Evolutionary conservation across 2,113 vertebrate genomes (phyloP).

Genomic region (Lycocorax pyrrhopterus): DNA sequence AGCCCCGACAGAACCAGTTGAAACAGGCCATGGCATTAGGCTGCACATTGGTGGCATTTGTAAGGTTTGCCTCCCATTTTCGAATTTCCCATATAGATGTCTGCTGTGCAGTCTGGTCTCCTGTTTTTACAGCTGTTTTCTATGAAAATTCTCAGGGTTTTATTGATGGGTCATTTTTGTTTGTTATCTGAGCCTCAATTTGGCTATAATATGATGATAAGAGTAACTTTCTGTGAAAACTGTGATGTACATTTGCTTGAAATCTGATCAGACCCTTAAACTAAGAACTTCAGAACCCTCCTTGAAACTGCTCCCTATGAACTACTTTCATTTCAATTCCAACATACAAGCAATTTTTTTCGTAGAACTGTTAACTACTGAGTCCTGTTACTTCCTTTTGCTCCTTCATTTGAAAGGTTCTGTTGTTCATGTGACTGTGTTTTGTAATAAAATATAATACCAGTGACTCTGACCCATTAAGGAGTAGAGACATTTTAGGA

Average conservation of each 20-base stretch:
- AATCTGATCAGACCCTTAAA: not conserved
- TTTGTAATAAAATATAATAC: not conserved
- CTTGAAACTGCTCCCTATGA: not conserved
- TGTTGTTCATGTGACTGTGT: not conserved
- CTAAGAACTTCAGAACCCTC: not conserved
- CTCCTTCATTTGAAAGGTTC: not conserved
- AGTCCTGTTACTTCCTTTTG: not conserved
- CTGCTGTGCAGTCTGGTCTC: not conserved
- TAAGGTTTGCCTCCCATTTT: not conserved
- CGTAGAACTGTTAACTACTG: not conserved
- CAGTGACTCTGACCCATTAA: not conserved
- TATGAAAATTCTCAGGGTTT: conserved; percentile 37
- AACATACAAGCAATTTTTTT: not conserved
- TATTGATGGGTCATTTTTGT: conserved; percentile 23
- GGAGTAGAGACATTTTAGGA: not conserved
- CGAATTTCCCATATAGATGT: not conserved
- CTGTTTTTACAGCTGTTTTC: conserved; percentile 46
- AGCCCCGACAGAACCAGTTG: not conserved
- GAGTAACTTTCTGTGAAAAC: not conserved
- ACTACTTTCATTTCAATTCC: not conserved
- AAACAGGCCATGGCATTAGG: not conserved
- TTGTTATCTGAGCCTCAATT: not conserved
- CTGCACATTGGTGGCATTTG: not conserved
- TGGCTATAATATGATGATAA: not conserved
- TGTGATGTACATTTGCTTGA: not conserved